Base-by-base conservation (phyloP, 2,797 vertebrate species). In the Gobionotothen gibberifrons region DNA sequence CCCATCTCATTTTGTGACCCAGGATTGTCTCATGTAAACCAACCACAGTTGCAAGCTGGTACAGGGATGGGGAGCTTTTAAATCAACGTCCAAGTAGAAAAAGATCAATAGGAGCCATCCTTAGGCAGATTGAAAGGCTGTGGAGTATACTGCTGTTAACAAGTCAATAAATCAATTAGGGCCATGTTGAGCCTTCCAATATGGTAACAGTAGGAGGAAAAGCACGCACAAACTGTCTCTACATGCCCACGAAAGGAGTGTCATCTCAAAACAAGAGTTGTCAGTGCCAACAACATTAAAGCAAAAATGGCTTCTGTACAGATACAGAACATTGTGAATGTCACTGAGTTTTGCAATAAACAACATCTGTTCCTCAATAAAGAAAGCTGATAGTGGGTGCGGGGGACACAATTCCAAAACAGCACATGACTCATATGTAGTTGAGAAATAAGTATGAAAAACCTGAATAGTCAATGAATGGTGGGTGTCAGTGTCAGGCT, bases 341-440 rank as follows among this genome's bases (percentile, higher is more conserved):
- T 44, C 14, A 51, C 4, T 21, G 32, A 26, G 51, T 29, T 78
- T 53, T 53, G 47, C 69, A 40, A 53, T 72, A 72, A 70, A 74
- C 62, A 8, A 6, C 4, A 11, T 47, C 22, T 5, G 57, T 81
- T 78, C 75, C 73, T 36, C 53, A 52, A 13, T 19, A 58, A 17
- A 58, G 57, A 44, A 76, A 80, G 9, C n/a, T 0, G 68, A 83
- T 59, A 49, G 71, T 73, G 79, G 39, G 81, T 48, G 86, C 32
- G 67, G 52, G 48, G 56, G 77, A 85, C 64, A 72, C 42, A 76
- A 79, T 61, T 15, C 19, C 32, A 80, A 79, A 76, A 86, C 77
- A 87, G 66, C 14, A 43, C 22, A 51, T 92, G 87, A 92, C 56
- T 92, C 82, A 93, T 58, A 5, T 48, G 48, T 17, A 70, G 69